phyloP scores from a whole-genome alignment of 2,797 vertebrate species.

The Neomorphus geoffroyi region DNA sequence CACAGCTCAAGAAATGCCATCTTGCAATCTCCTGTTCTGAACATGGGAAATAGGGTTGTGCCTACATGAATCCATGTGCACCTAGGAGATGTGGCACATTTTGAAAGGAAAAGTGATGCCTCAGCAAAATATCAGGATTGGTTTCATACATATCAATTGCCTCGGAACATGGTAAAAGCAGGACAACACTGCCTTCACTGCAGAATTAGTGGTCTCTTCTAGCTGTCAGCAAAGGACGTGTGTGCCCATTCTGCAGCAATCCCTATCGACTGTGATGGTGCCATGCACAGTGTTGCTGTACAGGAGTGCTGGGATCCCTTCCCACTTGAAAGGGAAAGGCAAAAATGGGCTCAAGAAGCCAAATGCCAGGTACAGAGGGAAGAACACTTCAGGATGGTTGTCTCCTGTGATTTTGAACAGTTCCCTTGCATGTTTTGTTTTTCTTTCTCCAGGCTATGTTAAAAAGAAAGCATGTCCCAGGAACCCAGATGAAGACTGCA shows the following conservation, averaged over 20 bases:
- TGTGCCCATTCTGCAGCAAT: not conserved
- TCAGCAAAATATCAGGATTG: not conserved
- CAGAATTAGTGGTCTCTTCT: not conserved
- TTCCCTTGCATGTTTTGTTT: not conserved
- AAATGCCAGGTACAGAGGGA: not conserved
- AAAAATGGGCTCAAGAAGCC: not conserved
- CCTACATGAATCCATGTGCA: no score
- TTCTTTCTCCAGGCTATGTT: conserved; percentile 27
- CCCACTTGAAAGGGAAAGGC: not conserved
- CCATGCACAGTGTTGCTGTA: not conserved
- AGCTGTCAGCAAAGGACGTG: not conserved
- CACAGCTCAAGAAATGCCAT: no score
- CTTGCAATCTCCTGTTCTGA: no score
- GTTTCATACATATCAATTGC: not conserved
- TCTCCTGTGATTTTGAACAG: not conserved
- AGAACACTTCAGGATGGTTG: not conserved
- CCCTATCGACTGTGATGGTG: not conserved
- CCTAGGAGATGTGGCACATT: no score
- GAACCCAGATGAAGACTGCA: conserved; percentile 14
- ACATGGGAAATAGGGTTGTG: no score
- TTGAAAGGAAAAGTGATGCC: no score
- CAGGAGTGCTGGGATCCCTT: not conserved
- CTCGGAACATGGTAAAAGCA: not conserved
- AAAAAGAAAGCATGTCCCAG: conserved; percentile 38
- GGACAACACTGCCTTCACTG: not conserved